These are phyloP conservation scores for Bombyx mandarina DNA, from an alignment of 1,140 invertebrate genomes.

Conservation along the genomic window DNA sequence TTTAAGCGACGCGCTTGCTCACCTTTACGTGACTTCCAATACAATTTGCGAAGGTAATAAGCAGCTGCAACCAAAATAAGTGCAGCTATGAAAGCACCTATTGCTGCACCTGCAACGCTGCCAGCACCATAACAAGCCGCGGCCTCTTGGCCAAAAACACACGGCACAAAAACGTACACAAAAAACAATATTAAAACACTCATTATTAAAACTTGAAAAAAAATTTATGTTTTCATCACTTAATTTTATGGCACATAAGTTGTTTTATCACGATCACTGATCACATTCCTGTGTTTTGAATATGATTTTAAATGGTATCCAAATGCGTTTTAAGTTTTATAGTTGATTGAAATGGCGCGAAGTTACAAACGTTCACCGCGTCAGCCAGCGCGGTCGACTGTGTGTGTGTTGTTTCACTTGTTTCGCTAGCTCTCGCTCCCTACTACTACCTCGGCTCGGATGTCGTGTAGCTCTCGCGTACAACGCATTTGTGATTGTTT, in stretches of 20 bases:
- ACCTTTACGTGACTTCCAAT: slow-evolving; percentile 67
- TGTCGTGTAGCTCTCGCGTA: background rate
- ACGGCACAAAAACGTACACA: slow-evolving; percentile 52
- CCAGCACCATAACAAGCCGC: slow-evolving; percentile 62
- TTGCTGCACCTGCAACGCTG: slow-evolving; percentile 59
- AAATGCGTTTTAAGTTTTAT: slow-evolving; percentile 30
- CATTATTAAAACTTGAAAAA: slow-evolving; percentile 31
- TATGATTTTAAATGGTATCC: slow-evolving; percentile 21
- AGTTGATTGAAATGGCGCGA: slow-evolving; percentile 12
- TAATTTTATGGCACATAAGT: slow-evolving; percentile 56
- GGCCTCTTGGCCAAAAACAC: slow-evolving; percentile 59
- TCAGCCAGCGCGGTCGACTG: slow-evolving; percentile 53
- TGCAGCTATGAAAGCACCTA: slow-evolving; percentile 60
- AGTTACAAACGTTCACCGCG: slow-evolving; percentile 40
- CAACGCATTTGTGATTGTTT: background rate
- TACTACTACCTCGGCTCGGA: background rate
- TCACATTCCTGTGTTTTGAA: slow-evolving; percentile 51
- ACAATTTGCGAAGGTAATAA: slow-evolving; percentile 60
- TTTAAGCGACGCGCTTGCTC: slow-evolving; percentile 14
- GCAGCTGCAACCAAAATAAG: slow-evolving; percentile 48
- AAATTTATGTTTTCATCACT: slow-evolving; percentile 34
- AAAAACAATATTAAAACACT: slow-evolving; percentile 54
- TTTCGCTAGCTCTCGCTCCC: background rate
- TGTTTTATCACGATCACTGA: slow-evolving; percentile 24
- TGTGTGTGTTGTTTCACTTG: slow-evolving; percentile 28